These are phyloP conservation scores for Enteromius fasciolatus DNA, from an alignment of 2,797 vertebrate genomes.

Conservation along the genomic window DNA sequence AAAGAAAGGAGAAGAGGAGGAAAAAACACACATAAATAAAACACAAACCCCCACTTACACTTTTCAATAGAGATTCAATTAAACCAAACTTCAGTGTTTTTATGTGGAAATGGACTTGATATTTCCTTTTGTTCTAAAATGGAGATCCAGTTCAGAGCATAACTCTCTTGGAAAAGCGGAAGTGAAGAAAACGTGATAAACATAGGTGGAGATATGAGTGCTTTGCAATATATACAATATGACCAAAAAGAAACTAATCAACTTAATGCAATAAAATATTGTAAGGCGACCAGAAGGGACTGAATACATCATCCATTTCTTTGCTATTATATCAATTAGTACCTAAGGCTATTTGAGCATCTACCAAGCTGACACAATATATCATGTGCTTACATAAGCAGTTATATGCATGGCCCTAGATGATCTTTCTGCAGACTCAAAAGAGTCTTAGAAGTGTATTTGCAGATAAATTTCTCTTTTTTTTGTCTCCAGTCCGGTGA, in stretches of 20 bases:
- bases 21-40: conserved; percentile 84
- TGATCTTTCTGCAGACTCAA: conserved; percentile 32
- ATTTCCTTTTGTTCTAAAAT: conserved; percentile 67
- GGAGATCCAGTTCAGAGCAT: conserved; percentile 38
- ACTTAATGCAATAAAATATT: neutral
- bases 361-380: neutral
- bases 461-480: conserved; percentile 36
- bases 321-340: conserved; percentile 12
- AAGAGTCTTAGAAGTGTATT: conserved; percentile 35
- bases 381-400: conserved; percentile 40
- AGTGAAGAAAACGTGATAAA: neutral
- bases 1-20: conserved; percentile 77
- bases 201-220: neutral
- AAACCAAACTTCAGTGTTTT: conserved; percentile 76
- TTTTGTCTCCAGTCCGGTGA: conserved; percentile 57
- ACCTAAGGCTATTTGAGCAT: conserved; percentile 13
- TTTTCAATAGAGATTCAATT: conserved; percentile 84
- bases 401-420: conserved; percentile 22
- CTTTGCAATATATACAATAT: neutral
- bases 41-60: conserved; percentile 79
- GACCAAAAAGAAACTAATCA: neutral
- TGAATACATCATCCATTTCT: neutral
- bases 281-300: neutral
- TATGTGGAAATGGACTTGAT: conserved; percentile 69
- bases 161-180: neutral